These are phyloP conservation scores for Delia radicum DNA, from an alignment of 1,140 invertebrate species.

Conservation along the genomic window DNA sequence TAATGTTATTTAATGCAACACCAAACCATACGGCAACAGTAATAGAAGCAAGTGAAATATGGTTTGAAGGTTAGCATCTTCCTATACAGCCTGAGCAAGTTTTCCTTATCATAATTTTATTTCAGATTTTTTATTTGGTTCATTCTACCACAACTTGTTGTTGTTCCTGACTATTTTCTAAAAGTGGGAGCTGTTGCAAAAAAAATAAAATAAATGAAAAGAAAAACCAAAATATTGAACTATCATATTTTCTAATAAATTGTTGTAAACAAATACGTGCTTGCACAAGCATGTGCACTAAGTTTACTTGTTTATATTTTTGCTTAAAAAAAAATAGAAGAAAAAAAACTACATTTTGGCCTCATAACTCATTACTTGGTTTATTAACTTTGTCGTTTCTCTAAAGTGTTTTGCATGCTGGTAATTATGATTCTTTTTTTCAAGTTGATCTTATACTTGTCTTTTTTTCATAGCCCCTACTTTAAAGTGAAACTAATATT, in stretches of 20 bases:
- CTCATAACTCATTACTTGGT: conserved; percentile 28
- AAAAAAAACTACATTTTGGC: conserved; percentile 8
- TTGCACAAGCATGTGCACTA: neutral
- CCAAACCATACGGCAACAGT: neutral
- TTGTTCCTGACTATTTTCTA: neutral
- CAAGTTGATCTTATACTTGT: neutral
- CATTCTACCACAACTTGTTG: neutral
- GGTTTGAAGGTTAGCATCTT: neutral
- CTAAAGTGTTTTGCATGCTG: conserved; percentile 20
- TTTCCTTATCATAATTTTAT: neutral
- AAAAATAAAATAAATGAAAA: neutral
- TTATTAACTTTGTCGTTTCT: conserved; percentile 28
- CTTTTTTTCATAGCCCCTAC: neutral
- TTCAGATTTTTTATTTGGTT: neutral
- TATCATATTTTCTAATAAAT: conserved; percentile 18
- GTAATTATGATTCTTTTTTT: conserved; percentile 26
- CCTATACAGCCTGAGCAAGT: neutral
- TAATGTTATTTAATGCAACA: conserved; percentile 5
- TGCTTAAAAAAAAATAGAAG: neutral
- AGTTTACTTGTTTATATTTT: neutral
- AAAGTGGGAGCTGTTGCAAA: neutral
- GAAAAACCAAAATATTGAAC: conserved; percentile 18
- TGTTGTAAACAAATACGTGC: conserved; percentile 23
- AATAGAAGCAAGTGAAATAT: neutral
- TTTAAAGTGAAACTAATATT: too few species aligned